Base-by-base conservation (phyloP, 2,113 vertebrate genomes). In the Ochotona curzoniae region DNA sequence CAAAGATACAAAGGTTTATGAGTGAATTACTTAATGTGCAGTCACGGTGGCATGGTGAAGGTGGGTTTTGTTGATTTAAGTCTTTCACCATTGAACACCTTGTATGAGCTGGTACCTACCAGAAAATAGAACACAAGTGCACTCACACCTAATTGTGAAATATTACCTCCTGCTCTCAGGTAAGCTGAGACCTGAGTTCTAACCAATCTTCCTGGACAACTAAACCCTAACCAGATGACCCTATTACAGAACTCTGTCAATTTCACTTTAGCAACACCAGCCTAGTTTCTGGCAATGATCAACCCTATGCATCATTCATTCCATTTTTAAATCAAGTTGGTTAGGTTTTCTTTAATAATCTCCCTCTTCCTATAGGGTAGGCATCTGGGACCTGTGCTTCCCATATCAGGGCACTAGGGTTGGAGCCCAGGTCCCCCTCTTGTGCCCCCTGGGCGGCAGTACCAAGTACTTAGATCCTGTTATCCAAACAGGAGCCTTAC, bases 71-170 rank as follows among this genome's bases (percentile, higher is more conserved):
- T 63, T 88, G 54, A 71, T 14, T 2, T 25, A 78, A 80, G 49
- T 90, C 86, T 94, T 87, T 91, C 38, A 83, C 47, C n/a, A 10
- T 57, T 71, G 57, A 85, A 95, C 85, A 75, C 28, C 84, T 23
- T 5, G 47, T 66, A 81, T 28, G 87, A 81, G 57, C 67, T 32
- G 20, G 18, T 86, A 30, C 82, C 64, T 85, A 35, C 18, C 6
- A 94, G 69, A 54, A 63, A 84, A 90, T 61, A 78, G 20, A 93
- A 75, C 7, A 26, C 20, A 4, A 70, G 32, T 21, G 71, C 30
- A 69, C 61, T 92, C 75, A 81, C 67, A 81, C 82, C 9, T 57
- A n/a, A 60, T 7, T 83, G 84, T 47, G 82, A 91, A 91, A 93
- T 66, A 44, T 1, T 66, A 93, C 25, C 26, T 82, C 38, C 35